These are phyloP conservation scores for Pachyramphus minor DNA, from an alignment of 2,113 vertebrate species.

Conservation along the genomic window DNA sequence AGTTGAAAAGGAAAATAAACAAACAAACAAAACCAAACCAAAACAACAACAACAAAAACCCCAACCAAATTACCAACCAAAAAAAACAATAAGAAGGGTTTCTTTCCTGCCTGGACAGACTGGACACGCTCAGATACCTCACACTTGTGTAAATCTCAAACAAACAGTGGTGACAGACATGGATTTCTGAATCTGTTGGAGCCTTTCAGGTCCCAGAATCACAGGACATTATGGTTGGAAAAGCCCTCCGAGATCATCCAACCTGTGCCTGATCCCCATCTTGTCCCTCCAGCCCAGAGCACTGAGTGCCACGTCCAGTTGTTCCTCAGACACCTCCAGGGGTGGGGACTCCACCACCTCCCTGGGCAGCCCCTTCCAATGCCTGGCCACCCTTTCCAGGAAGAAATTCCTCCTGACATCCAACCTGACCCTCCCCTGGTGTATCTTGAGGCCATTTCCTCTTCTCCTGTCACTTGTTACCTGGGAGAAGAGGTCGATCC, in stretches of 20 bases:
- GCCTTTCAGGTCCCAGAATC: neutral
- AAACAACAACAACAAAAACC: too few species aligned
- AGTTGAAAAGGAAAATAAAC: neutral
- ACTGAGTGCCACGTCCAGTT: accelerated
- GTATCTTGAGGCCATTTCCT: neutral
- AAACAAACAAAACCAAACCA: too few species aligned
- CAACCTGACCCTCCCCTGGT: neutral
- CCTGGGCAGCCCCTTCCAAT: neutral
- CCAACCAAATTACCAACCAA: too few species aligned
- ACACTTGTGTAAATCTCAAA: neutral
- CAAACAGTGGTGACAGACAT: neutral
- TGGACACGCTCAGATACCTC: accelerated
- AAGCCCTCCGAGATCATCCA: neutral
- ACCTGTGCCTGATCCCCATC: accelerated
- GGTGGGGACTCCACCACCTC: neutral
- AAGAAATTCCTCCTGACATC: neutral
- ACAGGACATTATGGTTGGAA: neutral
- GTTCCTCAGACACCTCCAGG: neutral
- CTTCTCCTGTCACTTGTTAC: neutral
- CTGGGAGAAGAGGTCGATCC: neutral
- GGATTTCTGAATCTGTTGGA: neutral
- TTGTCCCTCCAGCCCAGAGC: neutral
- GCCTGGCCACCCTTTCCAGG: accelerated
- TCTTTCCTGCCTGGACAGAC: neutral
- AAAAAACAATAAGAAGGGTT: neutral